Percentiles rank a stretch among this genome's conserved stretches.
phyloP scores from a whole-genome alignment of 2,888 invertebrate species.

The Syrphus vitripennis region DNA sequence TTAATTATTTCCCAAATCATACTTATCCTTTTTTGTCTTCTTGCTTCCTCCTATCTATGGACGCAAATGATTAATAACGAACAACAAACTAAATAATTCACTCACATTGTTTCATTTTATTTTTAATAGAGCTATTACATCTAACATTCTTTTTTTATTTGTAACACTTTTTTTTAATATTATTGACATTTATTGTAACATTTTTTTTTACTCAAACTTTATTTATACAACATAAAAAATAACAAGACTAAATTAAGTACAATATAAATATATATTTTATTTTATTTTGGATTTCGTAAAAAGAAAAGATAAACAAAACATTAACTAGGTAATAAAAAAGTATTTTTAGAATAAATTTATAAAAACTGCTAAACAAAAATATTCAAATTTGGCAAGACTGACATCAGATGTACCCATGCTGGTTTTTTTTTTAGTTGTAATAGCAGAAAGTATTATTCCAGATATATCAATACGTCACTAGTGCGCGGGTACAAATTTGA shows the following conservation, averaged over 20 bases:
- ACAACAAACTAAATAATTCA: background rate
- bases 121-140: constrained; percentile 64
- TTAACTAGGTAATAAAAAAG: too few relatives aligned
- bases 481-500: too few relatives aligned
- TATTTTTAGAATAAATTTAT: too few relatives aligned
- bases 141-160: constrained; percentile 51
- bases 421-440: too few relatives aligned
- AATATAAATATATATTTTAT: constrained; percentile 6
- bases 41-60: background rate
- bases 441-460: too few relatives aligned
- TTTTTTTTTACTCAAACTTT: constrained; percentile 31
- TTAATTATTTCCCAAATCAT: too few relatives aligned
- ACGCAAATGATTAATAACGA: background rate
- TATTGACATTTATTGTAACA: constrained; percentile 46
- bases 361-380: too few relatives aligned
- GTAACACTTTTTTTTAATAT: constrained; percentile 40
- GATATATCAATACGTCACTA: too few relatives aligned
- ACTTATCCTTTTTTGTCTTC: background rate
- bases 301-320: too few relatives aligned
- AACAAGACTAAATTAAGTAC: constrained; percentile 59
- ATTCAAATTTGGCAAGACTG: too few relatives aligned
- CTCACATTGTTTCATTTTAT: constrained; percentile 61
- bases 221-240: constrained; percentile 34
- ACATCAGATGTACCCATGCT: too few relatives aligned
- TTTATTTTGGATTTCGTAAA: too few relatives aligned